A percentile compares a stretch with the other conserved stretches of the same genome.
phyloP scores from a whole-genome alignment of 2,888 invertebrate species.

The Hirtodrosophila histrioides region DNA sequence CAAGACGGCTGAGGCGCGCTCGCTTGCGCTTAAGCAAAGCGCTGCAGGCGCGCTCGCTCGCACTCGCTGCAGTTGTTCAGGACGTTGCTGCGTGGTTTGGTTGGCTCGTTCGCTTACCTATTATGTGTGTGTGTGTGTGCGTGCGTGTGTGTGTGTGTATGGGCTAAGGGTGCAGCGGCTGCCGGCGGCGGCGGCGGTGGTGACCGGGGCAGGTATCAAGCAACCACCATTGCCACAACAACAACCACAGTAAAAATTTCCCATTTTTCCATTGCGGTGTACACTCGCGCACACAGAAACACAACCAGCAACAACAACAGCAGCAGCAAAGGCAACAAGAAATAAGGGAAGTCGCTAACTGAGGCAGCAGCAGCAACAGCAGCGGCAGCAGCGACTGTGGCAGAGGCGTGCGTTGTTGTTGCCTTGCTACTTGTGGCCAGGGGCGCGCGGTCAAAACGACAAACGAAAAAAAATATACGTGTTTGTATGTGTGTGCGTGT shows the following conservation, averaged over 20 bases:
- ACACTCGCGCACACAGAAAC: conserved; percentile 65
- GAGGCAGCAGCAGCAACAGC: conserved; percentile 17
- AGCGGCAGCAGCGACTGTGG: conserved; percentile 16
- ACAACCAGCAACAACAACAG: conserved; percentile 36
- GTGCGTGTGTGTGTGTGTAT: conserved; percentile 39
- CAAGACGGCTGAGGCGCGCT: conserved; percentile 29
- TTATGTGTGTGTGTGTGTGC: conserved; percentile 30
- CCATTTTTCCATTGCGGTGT: conserved; percentile 84
- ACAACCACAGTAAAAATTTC: conserved; percentile 84
- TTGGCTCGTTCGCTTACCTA: conserved; percentile 75
- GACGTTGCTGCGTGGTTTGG: conserved; percentile 72
- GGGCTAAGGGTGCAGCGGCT: conserved; percentile 74
- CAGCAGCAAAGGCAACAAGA: conserved; percentile 36
- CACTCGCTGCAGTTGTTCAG: conserved; percentile 44
- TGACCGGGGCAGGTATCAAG: conserved; percentile 80
- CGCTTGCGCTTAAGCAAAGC: conserved; percentile 20
- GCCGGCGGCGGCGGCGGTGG: conserved; percentile 41
- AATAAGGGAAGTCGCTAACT: conserved; percentile 53
- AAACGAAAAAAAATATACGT: conserved; percentile 44
- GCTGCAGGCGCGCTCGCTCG: conserved; percentile 34
- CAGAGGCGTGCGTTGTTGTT: conserved; percentile 29
- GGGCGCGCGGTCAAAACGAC: conserved; percentile 65
- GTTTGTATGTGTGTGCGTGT: background rate
- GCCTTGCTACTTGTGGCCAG: conserved; percentile 69
- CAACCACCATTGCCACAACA: conserved; percentile 84